A percentile compares a stretch with the other conserved stretches of the same genome.
phyloP scores from a whole-genome alignment of 2,113 vertebrate species.

The Amphiprion ocellaris region DNA sequence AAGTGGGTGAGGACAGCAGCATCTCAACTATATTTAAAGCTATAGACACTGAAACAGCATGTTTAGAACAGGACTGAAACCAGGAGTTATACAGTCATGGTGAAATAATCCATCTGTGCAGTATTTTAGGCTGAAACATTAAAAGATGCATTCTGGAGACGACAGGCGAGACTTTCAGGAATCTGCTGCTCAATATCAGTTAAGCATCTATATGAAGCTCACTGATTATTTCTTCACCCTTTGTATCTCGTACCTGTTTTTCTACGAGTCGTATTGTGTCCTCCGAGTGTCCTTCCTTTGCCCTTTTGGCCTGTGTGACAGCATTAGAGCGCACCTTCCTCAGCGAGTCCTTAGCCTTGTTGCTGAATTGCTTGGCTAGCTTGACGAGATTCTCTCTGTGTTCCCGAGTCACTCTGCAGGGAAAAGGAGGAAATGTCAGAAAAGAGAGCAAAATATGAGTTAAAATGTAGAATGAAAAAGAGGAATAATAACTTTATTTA shows the following conservation, averaged over 20 bases:
- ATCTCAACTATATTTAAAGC: no score
- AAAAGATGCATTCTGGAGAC: no score
- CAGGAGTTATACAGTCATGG: no score
- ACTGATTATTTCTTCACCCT: no score
- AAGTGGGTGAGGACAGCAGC: no score
- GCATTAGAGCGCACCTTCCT: constrained; percentile 88
- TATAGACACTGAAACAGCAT: no score
- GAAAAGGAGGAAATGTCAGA: not conserved
- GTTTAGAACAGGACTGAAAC: no score
- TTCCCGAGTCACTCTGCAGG: constrained; percentile 91
- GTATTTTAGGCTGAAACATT: no score
- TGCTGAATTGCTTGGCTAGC: constrained; percentile 92
- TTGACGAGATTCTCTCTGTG: constrained; percentile 93
- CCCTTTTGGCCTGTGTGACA: constrained; percentile 88
- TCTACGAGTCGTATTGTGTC: constrained; percentile 92
- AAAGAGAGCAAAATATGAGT: not conserved
- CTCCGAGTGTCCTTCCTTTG: constrained; percentile 90
- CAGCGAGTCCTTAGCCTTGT: constrained; percentile 95
- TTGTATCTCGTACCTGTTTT: constrained; percentile 87
- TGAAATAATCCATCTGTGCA: no score
- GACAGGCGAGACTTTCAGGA: no score
- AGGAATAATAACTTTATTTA: no score
- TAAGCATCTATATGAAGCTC: not conserved
- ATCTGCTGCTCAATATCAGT: no score
- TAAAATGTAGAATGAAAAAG: not conserved